These are phyloP conservation scores for Buphagus erythrorhynchus DNA, from an alignment of 2,797 vertebrate genomes.

Conservation along the genomic window DNA sequence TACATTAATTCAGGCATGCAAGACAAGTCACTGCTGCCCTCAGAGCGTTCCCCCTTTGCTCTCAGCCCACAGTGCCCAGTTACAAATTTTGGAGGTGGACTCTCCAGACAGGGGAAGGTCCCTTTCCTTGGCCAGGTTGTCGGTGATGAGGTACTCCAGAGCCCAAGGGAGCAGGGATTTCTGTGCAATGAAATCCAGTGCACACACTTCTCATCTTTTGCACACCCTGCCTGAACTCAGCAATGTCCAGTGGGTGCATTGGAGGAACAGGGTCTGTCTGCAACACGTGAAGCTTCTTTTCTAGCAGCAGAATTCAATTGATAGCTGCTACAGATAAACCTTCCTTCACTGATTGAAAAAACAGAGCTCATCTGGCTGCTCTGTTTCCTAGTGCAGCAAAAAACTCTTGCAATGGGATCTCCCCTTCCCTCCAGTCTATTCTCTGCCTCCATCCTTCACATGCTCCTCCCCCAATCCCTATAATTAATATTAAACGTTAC, in stretches of 20 bases:
- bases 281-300: neutral
- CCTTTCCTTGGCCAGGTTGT: neutral
- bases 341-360: neutral
- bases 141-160: neutral
- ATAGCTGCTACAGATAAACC: neutral
- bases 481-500: slow-evolving; percentile 67
- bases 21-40: neutral
- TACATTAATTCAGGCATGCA: neutral
- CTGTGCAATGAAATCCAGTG: neutral
- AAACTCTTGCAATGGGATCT: neutral
- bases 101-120: neutral
- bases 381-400: neutral
- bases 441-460: neutral
- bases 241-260: accelerated
- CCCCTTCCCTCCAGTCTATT: neutral
- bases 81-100: neutral
- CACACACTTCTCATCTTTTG: neutral
- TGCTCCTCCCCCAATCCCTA: slow-evolving; percentile 7
- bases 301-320: neutral
- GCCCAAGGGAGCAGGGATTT: neutral
- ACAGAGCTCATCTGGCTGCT: neutral
- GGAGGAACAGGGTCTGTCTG: neutral
- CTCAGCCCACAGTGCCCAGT: neutral
- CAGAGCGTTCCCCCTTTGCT: neutral
- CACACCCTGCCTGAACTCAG: neutral